A percentile compares a stretch with the other conserved stretches of the same genome.
Evolutionary conservation across 2,113 vertebrate species (phyloP).

Genomic region (Anhinga rufa): DNA sequence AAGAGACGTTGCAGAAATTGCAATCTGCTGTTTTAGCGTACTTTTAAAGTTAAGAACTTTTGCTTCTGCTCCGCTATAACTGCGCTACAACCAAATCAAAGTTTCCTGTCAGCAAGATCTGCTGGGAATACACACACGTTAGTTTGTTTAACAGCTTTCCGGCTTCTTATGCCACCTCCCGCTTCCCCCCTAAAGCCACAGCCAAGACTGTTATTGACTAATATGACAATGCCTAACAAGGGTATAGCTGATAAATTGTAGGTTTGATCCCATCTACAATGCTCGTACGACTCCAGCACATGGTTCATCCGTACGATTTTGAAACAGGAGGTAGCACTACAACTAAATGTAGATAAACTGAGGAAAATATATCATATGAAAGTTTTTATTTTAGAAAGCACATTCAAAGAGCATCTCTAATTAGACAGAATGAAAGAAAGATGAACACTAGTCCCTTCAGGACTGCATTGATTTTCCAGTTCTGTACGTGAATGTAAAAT

Average conservation of each 20-base stretch:
- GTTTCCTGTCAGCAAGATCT: not conserved
- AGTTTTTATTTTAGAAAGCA: not conserved
- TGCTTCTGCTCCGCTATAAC: not conserved
- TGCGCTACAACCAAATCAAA: not conserved
- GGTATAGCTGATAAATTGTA: not conserved
- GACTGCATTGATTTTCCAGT: not conserved
- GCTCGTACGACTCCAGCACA: not conserved
- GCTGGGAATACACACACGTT: not conserved
- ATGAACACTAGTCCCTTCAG: not conserved
- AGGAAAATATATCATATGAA: not conserved
- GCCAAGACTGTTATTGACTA: not conserved
- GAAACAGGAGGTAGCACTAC: not conserved
- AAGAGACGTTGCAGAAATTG: not conserved
- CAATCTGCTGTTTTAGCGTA: not conserved
- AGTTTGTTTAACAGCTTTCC: not conserved
- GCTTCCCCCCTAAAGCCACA: not conserved
- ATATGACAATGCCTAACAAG: not conserved
- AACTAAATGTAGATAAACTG: not conserved
- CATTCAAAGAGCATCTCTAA: not conserved
- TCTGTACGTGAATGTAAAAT: not conserved
- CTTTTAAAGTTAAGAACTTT: not conserved
- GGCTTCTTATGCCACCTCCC: not conserved
- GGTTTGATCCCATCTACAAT: not conserved
- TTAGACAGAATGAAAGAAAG: not conserved
- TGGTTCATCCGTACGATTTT: not conserved